A percentile compares a stretch with the other conserved stretches of the same genome.
Evolutionary conservation across 2,113 vertebrate species (phyloP).

Genomic region (Callorhinus ursinus): DNA sequence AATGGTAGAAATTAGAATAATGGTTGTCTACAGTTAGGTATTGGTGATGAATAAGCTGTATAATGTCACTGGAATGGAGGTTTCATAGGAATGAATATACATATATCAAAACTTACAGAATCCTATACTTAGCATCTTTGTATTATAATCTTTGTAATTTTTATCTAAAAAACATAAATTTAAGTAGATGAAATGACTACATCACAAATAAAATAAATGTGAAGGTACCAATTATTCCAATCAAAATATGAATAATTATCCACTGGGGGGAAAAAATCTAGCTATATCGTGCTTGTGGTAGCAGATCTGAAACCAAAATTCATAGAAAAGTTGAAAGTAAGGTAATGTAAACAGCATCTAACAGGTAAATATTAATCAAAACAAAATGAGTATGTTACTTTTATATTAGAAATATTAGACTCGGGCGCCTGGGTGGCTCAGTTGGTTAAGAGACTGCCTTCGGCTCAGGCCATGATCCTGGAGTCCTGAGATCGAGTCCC

Average conservation of each 20-base stretch:
- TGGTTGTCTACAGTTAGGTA: neutral
- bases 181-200: neutral
- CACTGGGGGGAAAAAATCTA: neutral
- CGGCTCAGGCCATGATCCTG: too few species aligned
- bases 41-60: neutral
- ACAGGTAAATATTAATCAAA: neutral
- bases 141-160: neutral
- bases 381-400: neutral
- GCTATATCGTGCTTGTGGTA: neutral
- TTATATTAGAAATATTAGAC: neutral
- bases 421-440: too few species aligned
- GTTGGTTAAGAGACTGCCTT: too few species aligned
- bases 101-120: neutral
- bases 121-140: neutral
- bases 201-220: neutral
- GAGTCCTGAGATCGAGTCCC: too few species aligned
- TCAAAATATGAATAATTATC: neutral
- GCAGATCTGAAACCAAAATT: neutral
- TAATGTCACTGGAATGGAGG: neutral
- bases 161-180: neutral
- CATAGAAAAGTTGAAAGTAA: neutral
- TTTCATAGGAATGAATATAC: neutral
- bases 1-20: neutral
- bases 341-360: neutral
- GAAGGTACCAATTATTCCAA: neutral